Evolutionary conservation across 2,797 vertebrate species (phyloP), one percentile per base, ranked within the genome.

Genomic region (Eremophila alpestris): DNA sequence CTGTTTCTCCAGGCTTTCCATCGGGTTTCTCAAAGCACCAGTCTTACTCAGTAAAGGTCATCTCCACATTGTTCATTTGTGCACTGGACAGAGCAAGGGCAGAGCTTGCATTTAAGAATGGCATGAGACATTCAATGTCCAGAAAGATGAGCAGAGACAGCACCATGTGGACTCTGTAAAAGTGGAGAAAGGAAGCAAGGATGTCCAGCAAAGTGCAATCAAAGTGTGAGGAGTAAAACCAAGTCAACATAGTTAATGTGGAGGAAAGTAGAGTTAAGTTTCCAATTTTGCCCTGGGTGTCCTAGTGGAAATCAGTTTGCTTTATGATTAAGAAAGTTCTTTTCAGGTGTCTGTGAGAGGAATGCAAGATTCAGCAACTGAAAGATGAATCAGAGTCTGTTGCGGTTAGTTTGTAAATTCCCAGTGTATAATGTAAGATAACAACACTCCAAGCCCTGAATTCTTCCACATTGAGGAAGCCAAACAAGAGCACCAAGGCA

Each of bases 371-470:
- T 97, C 93, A 95, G 79, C 92, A 92, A 68, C 19, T 77, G 45
- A 81, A 77, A 69, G 75, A 82, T 97, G 96, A 98, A 95, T 98
- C 98, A 97, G 71, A 89, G 69, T 84, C 94, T 92, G 13, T 48
- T 97, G 96, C 2, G 93, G 96, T 95, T 74, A 94, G 92, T 95
- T 94, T 93, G 96, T 94, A 94, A 96, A 97, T 96, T 97, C 95
- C 90, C 80, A 9, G 22, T 23, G 59, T 40, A 49, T 32, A 30
- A 40, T 1, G 13, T 62, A 88, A 95, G 73, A 51, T 62, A 78
- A 71, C 18, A 80, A 65, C 24, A 34, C 17, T 16, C 56, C 0
- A 0, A 63, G 78, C 45, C 34, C 41, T 75, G 73, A 90, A 93
- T 90, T 90, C 80, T 34, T 87, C 80, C 45, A 11, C 1, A 1